A percentile compares a stretch with the other conserved stretches of the same genome.
These are phyloP conservation scores for Rostratula benghalensis DNA, from an alignment of 2,113 vertebrate genomes.

Conservation along the genomic window DNA sequence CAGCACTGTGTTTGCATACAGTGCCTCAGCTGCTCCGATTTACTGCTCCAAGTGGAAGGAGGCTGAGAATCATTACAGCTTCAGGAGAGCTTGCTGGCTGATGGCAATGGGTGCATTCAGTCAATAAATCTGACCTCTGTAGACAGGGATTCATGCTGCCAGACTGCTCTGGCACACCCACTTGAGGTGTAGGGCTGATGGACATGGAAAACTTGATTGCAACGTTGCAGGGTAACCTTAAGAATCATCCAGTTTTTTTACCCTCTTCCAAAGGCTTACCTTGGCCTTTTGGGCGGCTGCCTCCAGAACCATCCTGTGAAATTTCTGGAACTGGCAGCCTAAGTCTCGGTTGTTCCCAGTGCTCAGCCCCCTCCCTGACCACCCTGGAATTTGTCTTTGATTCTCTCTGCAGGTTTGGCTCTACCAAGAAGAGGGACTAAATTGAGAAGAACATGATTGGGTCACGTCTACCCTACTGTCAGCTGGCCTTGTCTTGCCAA, in stretches of 20 bases:
- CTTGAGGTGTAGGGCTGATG: neutral
- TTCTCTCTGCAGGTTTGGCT: constrained; percentile 7
- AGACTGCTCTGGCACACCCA: neutral
- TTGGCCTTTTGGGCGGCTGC: neutral
- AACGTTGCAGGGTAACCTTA: neutral
- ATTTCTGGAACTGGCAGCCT: neutral
- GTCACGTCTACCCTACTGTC: neutral
- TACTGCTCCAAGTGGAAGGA: constrained; percentile 23
- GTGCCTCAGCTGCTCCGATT: neutral
- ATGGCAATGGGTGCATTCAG: neutral
- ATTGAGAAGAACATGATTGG: neutral
- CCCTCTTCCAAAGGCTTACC: neutral
- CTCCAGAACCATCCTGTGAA: neutral
- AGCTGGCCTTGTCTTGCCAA: neutral
- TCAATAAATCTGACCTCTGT: constrained; percentile 5
- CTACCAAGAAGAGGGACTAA: neutral
- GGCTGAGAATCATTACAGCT: constrained; percentile 10
- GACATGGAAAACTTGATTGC: neutral
- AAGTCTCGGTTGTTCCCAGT: neutral
- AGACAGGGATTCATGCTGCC: constrained; percentile 22
- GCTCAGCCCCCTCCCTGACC: neutral
- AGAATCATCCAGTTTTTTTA: neutral
- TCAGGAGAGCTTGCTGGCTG: neutral
- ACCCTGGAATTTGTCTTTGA: neutral
- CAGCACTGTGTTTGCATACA: neutral